These are phyloP conservation scores for Anagyrus pseudococci DNA, from an alignment of 2,888 invertebrate genomes.

Conservation along the genomic window DNA sequence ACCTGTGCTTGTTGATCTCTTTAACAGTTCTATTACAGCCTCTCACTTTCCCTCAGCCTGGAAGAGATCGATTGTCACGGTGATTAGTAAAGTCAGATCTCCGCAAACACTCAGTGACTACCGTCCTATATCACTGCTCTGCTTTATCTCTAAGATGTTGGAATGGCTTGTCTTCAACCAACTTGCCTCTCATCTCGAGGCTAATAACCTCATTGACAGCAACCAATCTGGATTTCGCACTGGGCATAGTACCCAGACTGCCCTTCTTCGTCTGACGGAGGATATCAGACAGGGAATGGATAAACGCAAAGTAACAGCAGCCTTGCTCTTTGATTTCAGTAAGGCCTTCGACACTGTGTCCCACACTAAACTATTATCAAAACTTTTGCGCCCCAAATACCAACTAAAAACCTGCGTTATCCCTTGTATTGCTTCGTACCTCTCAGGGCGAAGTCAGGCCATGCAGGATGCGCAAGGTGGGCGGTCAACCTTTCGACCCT, in stretches of 20 bases:
- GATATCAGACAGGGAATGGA: slow-evolving; percentile 6
- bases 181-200: not conserved
- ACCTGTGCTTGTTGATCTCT: not conserved
- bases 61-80: slow-evolving; percentile 22
- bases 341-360: slow-evolving; percentile 10
- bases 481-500: not conserved
- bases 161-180: slow-evolving; percentile 31
- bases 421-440: slow-evolving; percentile 7
- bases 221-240: slow-evolving; percentile 18
- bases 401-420: no score
- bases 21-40: not conserved
- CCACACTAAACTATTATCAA: not conserved
- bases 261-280: slow-evolving; percentile 5
- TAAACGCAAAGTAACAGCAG: not conserved
- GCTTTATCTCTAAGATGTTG: slow-evolving; percentile 31
- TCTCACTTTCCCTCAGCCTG: not conserved
- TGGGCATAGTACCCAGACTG: slow-evolving; percentile 11
- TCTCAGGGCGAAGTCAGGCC: not conserved
- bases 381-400: not conserved
- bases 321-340: slow-evolving; percentile 16
- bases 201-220: slow-evolving; percentile 11
- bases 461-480: not conserved
- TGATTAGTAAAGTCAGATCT: slow-evolving; percentile 14
- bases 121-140: slow-evolving; percentile 25
- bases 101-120: slow-evolving; percentile 11